phyloP scores from a whole-genome alignment of 2,113 vertebrate species.

The Indicator maculatus region DNA sequence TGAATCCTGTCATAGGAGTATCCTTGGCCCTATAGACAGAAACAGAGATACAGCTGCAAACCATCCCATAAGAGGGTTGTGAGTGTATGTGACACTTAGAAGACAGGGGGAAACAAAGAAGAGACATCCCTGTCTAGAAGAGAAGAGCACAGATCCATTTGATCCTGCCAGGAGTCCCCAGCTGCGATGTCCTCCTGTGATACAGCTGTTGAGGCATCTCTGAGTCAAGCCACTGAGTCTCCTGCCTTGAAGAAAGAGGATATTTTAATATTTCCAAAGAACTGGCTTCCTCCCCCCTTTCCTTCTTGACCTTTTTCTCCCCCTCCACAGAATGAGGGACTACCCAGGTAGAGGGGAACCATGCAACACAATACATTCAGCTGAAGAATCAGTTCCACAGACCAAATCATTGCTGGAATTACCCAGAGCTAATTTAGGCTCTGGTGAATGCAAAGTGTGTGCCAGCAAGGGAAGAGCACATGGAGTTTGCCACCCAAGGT shows the following conservation, averaged over 20 bases:
- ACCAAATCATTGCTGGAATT: slow-evolving; percentile 54
- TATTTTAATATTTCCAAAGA: not conserved
- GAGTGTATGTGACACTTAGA: not conserved
- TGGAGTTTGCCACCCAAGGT: slow-evolving; percentile 72
- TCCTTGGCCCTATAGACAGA: not conserved
- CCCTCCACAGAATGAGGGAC: not conserved
- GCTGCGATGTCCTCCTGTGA: not conserved
- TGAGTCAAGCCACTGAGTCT: not conserved
- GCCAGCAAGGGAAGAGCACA: slow-evolving; percentile 56
- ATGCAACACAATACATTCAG: not conserved
- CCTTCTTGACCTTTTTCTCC: not conserved
- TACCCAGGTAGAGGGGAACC: slow-evolving; percentile 6
- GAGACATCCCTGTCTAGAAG: not conserved
- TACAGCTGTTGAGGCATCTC: slow-evolving; percentile 15
- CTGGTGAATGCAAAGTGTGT: slow-evolving; percentile 47
- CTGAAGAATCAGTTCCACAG: slow-evolving; percentile 47
- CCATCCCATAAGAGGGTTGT: not conserved
- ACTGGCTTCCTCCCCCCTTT: not conserved
- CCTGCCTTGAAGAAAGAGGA: not conserved
- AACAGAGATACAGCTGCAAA: slow-evolving; percentile 11
- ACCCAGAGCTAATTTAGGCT: slow-evolving; percentile 65
- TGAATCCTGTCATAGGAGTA: slow-evolving; percentile 23
- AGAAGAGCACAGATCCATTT: not conserved
- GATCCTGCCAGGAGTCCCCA: slow-evolving; percentile 34
- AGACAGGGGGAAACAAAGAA: not conserved